Conservation (phyloP, 2,888 invertebrate species). For the Sabellastarte sp. region DNA sequence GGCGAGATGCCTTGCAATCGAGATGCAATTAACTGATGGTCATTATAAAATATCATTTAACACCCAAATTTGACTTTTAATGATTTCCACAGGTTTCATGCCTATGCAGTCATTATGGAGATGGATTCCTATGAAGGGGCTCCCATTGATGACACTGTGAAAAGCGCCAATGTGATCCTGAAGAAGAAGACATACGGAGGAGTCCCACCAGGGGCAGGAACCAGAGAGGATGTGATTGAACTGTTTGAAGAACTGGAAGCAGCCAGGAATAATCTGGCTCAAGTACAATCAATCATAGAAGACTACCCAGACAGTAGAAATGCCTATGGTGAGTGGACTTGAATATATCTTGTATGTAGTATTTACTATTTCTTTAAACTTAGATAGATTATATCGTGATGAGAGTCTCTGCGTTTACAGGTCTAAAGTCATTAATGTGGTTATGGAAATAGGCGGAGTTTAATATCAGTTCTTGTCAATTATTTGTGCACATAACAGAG, state of each 20-base stretch:
- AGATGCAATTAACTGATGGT: too few relatives aligned
- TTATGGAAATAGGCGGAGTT: too few relatives aligned
- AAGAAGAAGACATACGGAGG: constrained; percentile 55
- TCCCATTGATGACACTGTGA: constrained; percentile 35
- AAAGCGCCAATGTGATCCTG: constrained; percentile 46
- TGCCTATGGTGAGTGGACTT: constrained; percentile 2
- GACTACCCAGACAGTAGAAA: constrained; percentile 29
- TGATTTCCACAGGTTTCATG: constrained; percentile 59
- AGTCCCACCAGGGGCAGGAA: constrained; percentile 55
- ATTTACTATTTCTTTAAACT: too few relatives aligned
- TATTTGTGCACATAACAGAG: too few relatives aligned
- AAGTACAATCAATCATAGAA: constrained; percentile 45
- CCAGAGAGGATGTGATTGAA: constrained; percentile 55
- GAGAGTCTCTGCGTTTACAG: too few relatives aligned
- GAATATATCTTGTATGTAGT: too few relatives aligned
- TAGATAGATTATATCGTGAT: too few relatives aligned
- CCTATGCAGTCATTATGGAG: constrained; percentile 57
- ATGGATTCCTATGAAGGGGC: constrained; percentile 52
- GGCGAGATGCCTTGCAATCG: too few relatives aligned
- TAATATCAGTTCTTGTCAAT: too few relatives aligned
- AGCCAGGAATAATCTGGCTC: constrained; percentile 46
- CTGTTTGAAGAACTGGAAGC: constrained; percentile 58
- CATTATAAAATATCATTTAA: too few relatives aligned
- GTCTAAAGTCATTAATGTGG: too few relatives aligned
- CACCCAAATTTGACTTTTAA: too few relatives aligned